Conservation (phyloP, 2,888 invertebrate species). For the Ochropleura leucogaster region DNA sequence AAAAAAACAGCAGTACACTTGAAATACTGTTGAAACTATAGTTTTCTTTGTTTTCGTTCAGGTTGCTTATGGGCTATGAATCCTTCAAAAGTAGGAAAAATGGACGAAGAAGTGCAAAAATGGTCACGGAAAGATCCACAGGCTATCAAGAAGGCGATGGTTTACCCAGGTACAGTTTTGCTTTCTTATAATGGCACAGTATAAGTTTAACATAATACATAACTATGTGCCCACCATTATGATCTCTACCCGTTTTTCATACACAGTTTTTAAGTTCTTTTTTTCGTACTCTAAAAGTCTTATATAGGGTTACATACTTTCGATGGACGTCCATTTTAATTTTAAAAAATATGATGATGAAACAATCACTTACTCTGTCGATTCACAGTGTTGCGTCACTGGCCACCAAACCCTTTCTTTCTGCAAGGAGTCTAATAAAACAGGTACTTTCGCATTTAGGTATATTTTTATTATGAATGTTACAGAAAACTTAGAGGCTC, state of each 20-base stretch:
- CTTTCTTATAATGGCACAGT: not conserved
- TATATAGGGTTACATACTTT: not conserved
- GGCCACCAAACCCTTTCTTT: not conserved
- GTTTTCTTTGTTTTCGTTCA: slow-evolving; percentile 66
- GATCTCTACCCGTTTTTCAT: not conserved
- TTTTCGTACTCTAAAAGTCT: not conserved
- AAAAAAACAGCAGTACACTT: not conserved
- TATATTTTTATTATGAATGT: slow-evolving; percentile 53
- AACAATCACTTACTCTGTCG: not conserved
- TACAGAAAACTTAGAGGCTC: slow-evolving; percentile 94
- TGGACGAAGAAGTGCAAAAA: slow-evolving; percentile 99
- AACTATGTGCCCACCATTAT: not conserved
- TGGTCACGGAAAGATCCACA: slow-evolving; percentile 99
- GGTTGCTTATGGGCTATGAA: slow-evolving; percentile 99
- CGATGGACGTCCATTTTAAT: not conserved
- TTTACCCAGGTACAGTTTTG: slow-evolving; percentile 93
- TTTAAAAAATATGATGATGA: not conserved
- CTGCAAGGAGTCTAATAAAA: not conserved
- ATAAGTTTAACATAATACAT: not conserved
- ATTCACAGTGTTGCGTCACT: not conserved
- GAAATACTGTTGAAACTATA: not conserved
- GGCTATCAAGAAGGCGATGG: slow-evolving; percentile 98
- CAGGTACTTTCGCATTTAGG: not conserved
- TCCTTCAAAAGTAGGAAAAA: slow-evolving; percentile 97
- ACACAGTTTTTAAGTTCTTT: not conserved